phyloP scores from a whole-genome alignment of 2,797 vertebrate genomes.

The Pampus argenteus region DNA sequence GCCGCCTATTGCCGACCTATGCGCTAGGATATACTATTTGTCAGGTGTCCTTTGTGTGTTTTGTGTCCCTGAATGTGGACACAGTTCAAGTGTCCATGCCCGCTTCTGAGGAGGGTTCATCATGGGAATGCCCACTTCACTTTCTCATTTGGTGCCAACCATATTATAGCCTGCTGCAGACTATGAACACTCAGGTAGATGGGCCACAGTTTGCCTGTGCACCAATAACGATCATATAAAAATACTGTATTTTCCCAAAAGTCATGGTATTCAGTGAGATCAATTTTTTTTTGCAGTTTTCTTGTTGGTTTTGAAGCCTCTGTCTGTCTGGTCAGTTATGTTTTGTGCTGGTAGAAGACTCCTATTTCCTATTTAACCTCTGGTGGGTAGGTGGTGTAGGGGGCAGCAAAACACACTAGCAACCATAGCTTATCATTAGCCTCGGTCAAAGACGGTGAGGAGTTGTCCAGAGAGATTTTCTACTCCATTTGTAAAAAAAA shows the following conservation, averaged over 20 bases:
- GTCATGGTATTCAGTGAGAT: background rate
- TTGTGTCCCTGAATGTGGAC: background rate
- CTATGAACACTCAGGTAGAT: background rate
- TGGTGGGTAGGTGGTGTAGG: conserved; percentile 17
- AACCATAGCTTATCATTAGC: conserved; percentile 58
- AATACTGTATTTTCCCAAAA: background rate
- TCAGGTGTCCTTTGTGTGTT: background rate
- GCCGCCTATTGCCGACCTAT: too few species aligned
- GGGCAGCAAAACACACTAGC: conserved; percentile 45
- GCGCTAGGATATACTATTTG: too few species aligned
- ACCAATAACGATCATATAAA: background rate
- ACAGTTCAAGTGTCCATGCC: background rate
- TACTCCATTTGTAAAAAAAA: conserved; percentile 23
- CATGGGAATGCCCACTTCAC: too few species aligned
- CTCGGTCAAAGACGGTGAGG: conserved; percentile 40
- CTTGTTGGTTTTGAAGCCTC: conserved; percentile 16
- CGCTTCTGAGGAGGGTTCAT: too few species aligned
- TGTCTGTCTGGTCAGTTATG: background rate
- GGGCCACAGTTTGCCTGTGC: background rate
- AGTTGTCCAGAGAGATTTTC: conserved; percentile 16
- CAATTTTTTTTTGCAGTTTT: background rate
- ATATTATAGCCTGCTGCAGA: background rate
- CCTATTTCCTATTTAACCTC: conserved; percentile 51
- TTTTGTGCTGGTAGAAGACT: conserved; percentile 30
- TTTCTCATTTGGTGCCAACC: too few species aligned